Base-by-base conservation (phyloP, 2,888 invertebrate species). In the Tribolium freemani region DNA sequence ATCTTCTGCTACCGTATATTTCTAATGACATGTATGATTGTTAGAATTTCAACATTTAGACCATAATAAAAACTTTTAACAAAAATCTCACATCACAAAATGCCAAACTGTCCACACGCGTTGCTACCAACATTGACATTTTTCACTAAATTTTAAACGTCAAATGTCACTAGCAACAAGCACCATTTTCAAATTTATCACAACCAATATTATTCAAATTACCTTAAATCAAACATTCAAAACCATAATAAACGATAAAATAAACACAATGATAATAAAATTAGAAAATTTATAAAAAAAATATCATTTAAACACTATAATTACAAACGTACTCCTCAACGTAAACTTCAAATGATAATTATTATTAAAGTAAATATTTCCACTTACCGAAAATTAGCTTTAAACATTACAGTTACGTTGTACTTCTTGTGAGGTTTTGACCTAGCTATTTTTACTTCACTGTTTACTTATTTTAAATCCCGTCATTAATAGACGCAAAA, bases 71-170 rank as follows among this genome's bases (percentile, higher is more conserved):
- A 87, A 84, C 83, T 85, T 86, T 84, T 84, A 83, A 83, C 83
- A 83, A 85, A 85, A 86, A 85, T 83, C 85, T 86, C 86, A 85
- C 86, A 85, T 86, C 86, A 86, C 86, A 86, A 86, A 87, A 87
- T 87, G 86, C 87, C 86, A 86, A 87, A 86, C 86, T 86, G 86
- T 87, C 86, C 86, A 86, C 85, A 86, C 84, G 85, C 86, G 85
- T 83, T 86, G 84, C 82, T 86, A 85, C 86, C 87, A 86, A 87
- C 85, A 74, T 77, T 67, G 70, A 48, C 64, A 69, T 69, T 75
- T 71, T 60, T 56, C 70, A 76, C 75, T 75, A 81, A 79, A 77
- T 71, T 72, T 72, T 60, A 75, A 77, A 75, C 70, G 75, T 71
- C 75, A 79, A 81, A 80, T 75, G 75, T 80, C 74, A 74, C 77